Base-by-base conservation (phyloP, 2,888 invertebrate genomes). In the Epirrhoe alternata region DNA sequence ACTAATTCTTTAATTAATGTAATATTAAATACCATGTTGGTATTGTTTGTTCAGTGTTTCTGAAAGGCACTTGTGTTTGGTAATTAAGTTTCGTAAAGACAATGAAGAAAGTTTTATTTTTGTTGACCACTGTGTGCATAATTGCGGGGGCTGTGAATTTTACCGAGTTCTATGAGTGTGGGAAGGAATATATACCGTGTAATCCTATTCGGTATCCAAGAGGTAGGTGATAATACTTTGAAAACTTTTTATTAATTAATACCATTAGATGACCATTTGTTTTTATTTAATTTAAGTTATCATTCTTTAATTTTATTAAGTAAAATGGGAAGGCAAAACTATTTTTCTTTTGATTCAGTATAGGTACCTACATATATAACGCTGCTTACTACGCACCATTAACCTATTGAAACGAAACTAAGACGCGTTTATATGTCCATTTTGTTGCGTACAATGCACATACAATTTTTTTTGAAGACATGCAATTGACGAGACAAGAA, bases 1-100 rank as follows among this genome's bases (percentile, higher is more conserved):
- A 78, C 76, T 83, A 83, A 84, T 89, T 88, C 85, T 82, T 82
- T 83, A 77, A 83, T 85, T 86, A 85, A 77, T 77, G 74, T 73
- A 78, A 74, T 79, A 78, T 73, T 65, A 82, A 86, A 89, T 89
- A 89, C 80, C 83, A 76, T 73, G 77, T 79, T 79, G 30, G 68
- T 70, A 67, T 68, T 74, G 73, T 75, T 73, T 70, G 79, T 79
- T 75, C 75, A 78, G 81, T 80, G 78, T 74, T 77, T 74, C 76
- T 77, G 78, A 79, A 76, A 84, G 72, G 81, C 79, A 80, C 82
- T 81, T 81, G 85, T 84, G 84, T 78, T 76, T 76, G 50, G 70
- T 60, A 31, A 50, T 47, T 12, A 64, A 60, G 70, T 55, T 64
- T 64, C 33, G 17, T 64, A 45, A 17, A 60, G 38, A 14, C 69